These are phyloP conservation scores for Papilio aristodemus DNA, from an alignment of 1,140 invertebrate genomes.

Conservation along the genomic window DNA sequence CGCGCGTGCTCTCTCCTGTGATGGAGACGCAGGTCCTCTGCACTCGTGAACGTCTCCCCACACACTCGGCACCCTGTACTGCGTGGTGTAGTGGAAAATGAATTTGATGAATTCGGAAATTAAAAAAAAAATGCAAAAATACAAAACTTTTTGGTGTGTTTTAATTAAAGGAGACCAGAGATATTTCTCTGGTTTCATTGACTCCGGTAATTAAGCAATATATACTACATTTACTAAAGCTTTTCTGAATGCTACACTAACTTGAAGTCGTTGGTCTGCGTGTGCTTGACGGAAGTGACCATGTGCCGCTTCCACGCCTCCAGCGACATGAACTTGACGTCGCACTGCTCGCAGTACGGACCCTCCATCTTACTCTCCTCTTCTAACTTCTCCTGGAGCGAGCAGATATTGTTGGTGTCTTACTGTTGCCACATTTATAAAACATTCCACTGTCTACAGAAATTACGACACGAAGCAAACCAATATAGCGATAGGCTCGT, in stretches of 20 bases:
- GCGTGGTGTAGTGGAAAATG: too few species aligned
- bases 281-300: slow-evolving; percentile 66
- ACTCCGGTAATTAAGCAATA: too few species aligned
- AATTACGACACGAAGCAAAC: too few species aligned
- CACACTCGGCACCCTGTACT: slow-evolving; percentile 61
- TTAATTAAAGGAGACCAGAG: too few species aligned
- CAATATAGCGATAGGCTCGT: too few species aligned
- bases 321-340: slow-evolving; percentile 59
- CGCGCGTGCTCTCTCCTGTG: slow-evolving; percentile 52
- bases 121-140: too few species aligned
- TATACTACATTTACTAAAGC: neutral
- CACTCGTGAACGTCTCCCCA: slow-evolving; percentile 51
- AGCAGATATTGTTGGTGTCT: too few species aligned
- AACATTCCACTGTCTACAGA: too few species aligned
- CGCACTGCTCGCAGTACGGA: slow-evolving; percentile 62
- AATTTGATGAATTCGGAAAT: too few species aligned
- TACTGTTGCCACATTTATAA: too few species aligned
- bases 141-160: too few species aligned
- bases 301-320: slow-evolving; percentile 67
- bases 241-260: slow-evolving; percentile 31
- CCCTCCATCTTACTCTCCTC: slow-evolving; percentile 37
- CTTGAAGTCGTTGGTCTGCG: slow-evolving; percentile 48
- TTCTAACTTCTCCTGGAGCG: slow-evolving; percentile 41
- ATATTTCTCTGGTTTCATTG: too few species aligned
- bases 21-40: slow-evolving; percentile 55